phyloP scores from a whole-genome alignment of 2,113 vertebrate species.

The Arizona elegans region DNA sequence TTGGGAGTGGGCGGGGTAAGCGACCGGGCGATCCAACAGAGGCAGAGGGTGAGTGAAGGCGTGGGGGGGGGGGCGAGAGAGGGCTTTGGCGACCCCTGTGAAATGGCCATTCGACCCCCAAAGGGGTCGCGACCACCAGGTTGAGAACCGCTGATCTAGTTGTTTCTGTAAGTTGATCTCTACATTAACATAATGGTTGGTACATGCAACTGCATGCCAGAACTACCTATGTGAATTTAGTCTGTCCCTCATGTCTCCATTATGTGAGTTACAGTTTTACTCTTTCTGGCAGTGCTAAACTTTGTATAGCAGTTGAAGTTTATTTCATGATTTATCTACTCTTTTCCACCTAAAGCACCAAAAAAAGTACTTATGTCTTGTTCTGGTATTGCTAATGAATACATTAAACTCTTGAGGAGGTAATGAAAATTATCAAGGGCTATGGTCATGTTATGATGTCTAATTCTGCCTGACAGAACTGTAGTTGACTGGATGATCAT shows the following conservation, averaged over 20 bases:
- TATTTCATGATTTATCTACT: background rate
- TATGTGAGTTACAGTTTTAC: background rate
- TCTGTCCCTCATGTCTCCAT: background rate
- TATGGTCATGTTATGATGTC: background rate
- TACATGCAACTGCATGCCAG: background rate
- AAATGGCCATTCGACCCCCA: too few species aligned
- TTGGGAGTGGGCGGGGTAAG: too few species aligned
- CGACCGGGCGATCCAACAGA: too few species aligned
- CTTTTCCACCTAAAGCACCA: background rate
- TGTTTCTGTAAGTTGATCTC: background rate
- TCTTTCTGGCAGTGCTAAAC: background rate
- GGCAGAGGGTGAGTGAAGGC: too few species aligned
- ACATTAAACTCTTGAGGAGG: background rate
- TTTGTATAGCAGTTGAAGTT: background rate
- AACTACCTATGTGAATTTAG: background rate
- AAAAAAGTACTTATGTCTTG: background rate
- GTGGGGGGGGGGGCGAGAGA: too few species aligned
- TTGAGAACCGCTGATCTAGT: too few species aligned
- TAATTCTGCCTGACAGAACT: background rate
- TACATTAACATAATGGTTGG: background rate
- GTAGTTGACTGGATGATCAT: background rate
- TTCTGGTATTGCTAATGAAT: background rate
- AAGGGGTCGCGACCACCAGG: too few species aligned
- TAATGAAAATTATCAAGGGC: background rate
- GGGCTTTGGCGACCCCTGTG: too few species aligned